These are phyloP conservation scores for Trichonephila inaurata DNA, from an alignment of 1,140 invertebrate genomes.

Conservation along the genomic window DNA sequence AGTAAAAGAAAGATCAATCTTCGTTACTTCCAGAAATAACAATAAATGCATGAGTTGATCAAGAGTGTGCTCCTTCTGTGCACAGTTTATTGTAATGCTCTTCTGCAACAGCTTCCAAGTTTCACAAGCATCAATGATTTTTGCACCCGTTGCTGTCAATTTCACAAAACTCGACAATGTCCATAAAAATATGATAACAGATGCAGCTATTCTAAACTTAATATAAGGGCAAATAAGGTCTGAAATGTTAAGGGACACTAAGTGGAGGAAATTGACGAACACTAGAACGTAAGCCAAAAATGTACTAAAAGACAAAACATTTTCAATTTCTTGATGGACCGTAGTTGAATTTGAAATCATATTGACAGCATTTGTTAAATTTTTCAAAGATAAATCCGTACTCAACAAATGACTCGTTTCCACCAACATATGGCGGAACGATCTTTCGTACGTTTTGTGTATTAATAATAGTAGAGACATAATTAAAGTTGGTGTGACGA, in stretches of 20 bases:
- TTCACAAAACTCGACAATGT: neutral
- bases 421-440: neutral
- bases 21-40: neutral
- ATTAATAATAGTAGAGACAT: conserved; percentile 26
- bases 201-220: neutral
- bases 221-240: neutral
- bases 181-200: conserved; percentile 7
- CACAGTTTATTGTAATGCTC: neutral
- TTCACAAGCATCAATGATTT: neutral
- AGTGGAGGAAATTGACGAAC: conserved; percentile 37
- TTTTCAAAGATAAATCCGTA: neutral
- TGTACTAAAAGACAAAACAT: conserved; percentile 2
- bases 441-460: neutral
- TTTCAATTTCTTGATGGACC: neutral
- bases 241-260: neutral
- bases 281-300: conserved; percentile 38
- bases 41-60: neutral
- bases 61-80: neutral
- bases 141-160: neutral
- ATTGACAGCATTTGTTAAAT: neutral
- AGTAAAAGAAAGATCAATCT: conserved; percentile 23
- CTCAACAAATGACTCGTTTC: neutral
- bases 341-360: neutral
- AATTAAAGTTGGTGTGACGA: conserved; percentile 6
- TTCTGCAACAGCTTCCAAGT: neutral